phyloP scores from a whole-genome alignment of 1,140 invertebrate species.

The Aphelenchoides fujianensis region DNA sequence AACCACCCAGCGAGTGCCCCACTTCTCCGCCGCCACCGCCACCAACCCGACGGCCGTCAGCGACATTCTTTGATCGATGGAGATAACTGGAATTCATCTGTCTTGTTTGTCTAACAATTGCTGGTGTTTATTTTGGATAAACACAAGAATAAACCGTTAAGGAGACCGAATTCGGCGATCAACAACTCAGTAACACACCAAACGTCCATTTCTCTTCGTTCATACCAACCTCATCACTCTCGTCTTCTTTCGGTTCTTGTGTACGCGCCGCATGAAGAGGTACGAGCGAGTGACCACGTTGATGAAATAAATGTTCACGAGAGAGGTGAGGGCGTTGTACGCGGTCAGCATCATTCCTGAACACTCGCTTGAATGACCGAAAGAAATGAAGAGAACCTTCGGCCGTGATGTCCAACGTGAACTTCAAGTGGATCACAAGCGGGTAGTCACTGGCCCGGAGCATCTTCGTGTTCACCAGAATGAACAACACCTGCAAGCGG shows the following conservation, averaged over 20 bases:
- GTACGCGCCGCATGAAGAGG: neutral
- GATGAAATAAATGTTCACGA: conserved; percentile 1
- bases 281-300: neutral
- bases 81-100: no score
- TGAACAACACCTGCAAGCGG: no score
- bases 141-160: no score
- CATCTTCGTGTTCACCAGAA: neutral
- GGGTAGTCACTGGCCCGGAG: neutral
- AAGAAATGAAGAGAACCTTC: no score
- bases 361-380: no score
- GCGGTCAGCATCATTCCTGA: neutral
- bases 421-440: conserved; percentile 1
- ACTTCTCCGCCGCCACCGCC: neutral
- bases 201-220: no score
- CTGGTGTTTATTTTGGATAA: no score
- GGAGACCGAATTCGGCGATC: no score
- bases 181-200: no score
- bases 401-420: neutral
- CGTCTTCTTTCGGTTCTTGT: neutral
- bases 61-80: conserved; percentile 15
- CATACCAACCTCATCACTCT: neutral
- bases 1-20: neutral
- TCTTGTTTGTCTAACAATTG: no score
- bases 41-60: neutral
- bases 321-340: neutral